Evolutionary conservation across 2,113 vertebrate species (phyloP), one percentile per base, ranked within the genome.

Genomic region (Panthera leo): DNA sequence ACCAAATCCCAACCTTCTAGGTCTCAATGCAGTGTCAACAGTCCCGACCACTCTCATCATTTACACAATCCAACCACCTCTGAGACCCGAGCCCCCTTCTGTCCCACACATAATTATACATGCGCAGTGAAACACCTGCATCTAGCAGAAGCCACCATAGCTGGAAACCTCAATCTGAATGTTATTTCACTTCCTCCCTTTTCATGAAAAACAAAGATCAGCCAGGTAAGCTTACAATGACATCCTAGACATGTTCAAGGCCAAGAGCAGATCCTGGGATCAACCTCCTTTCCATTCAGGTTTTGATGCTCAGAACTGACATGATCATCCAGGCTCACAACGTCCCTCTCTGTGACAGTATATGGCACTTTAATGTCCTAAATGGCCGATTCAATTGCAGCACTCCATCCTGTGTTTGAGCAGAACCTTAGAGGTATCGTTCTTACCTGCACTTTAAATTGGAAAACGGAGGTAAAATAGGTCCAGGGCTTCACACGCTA

Each of bases 131-230:
- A 65, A 92, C 73, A 31, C 51, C 29, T 95, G 27, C 13, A 8
- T 65, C 55, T 45, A 65, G 16, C 71, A 91, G 76, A 88, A 86
- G 51, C 39, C 42, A 34, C 83, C 94, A 53, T 42, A 71, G 34
- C 65, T 39, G 27, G 39, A 92, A 67, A 55, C 45, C 76, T 82
- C 76, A n/a, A 45, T 23, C 12, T 83, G n/a, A 65, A 73, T 42
- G 75, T 82, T 63, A 48, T 73, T 79, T 92, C 18, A 3, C 7
- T 82, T 67, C 58, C 78, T 61, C 65, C 36, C 86, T 80, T 73
- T 53, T 76, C 70, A 58, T 85, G 31, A 85, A 95, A 82, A 94
- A 14, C 71, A 70, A 92, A 88, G 55, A 88, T 75, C 65, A 87
- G 73, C 39, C 83, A 86, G 75, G 73, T 10, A 82, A 71, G 23